Base-by-base conservation (phyloP, 2,113 vertebrate species). In the Loxodonta africana region DNA sequence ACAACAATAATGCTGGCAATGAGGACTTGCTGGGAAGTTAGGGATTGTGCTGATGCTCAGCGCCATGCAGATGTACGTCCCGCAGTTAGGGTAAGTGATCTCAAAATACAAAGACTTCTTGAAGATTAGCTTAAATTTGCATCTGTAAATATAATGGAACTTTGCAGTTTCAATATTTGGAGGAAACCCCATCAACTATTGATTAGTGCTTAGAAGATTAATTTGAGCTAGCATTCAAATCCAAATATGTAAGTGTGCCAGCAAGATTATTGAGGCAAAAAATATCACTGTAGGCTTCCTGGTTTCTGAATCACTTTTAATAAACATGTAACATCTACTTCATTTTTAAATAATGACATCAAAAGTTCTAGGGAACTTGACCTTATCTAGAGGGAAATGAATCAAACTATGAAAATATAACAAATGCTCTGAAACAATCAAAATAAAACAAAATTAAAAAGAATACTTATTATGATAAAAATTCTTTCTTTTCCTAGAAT, bases 371-470 rank as follows among this genome's bases (percentile, higher is more conserved):
- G 74, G 85, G 65, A 92, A 91, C 33, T 86, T 80, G 90, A 94
- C 62, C 51, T 97, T 95, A 83, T 94, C 85, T 18, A 84, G 81
- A 94, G 51, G 60, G 92, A 96, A 97, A 96, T 65, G 37, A 86
- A 95, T 95, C 63, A 88, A 90, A 84, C 41, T 77, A 33, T 88
- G 83, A 87, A 51, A 93, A 95, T 44, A 57, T 69, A 80, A 84
- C 17, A 84, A 86, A 91, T 15, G 85, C 12, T 37, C 48, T 85
- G 28, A 91, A 92, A 90, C 63, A 92, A 95, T 88, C 20, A 83
- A 85, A 46, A 95, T 15, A 26, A 62, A 91, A 62, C 15, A 25
- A 95, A 95, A 83, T 63, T 63, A 74, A 69, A 65, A 84, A 91
- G n/a, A 71, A 83, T 91, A 88, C 67, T 88, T 91, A 81, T 37